These are phyloP conservation scores for Polymixis lichenea DNA, from an alignment of 2,888 invertebrate species.

Conservation along the genomic window DNA sequence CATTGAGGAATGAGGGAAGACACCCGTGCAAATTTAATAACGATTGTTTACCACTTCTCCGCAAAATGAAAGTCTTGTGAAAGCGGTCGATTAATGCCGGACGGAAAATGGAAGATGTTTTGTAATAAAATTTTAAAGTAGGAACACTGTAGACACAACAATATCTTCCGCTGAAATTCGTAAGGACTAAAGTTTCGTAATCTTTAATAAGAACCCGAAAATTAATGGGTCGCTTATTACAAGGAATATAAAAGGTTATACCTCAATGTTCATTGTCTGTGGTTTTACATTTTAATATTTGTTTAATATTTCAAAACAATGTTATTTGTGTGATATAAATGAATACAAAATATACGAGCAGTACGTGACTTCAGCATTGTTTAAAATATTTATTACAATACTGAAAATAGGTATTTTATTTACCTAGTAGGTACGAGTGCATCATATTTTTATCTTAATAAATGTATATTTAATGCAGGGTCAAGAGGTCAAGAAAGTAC, in stretches of 20 bases:
- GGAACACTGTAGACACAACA: constrained; percentile 51
- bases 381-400: background rate
- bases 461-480: background rate
- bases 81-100: constrained; percentile 80
- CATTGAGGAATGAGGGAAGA: constrained; percentile 80
- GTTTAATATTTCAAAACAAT: constrained; percentile 5
- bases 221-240: constrained; percentile 44
- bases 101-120: constrained; percentile 71
- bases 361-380: background rate
- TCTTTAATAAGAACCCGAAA: constrained; percentile 45
- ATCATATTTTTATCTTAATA: background rate
- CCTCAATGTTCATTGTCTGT: background rate
- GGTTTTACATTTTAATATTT: background rate
- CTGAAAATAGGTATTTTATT: background rate
- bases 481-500: background rate
- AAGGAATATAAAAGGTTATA: constrained; percentile 12
- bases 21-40: constrained; percentile 89
- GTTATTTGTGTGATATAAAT: background rate
- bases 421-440: background rate
- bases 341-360: constrained; percentile 2
- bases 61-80: constrained; percentile 84
- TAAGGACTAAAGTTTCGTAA: constrained; percentile 48
- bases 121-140: constrained; percentile 64
- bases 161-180: constrained; percentile 43
- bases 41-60: constrained; percentile 88